A percentile compares a stretch with the other conserved stretches of the same genome.
Conservation (phyloP, 2,888 invertebrate species). For the Caenorhabditis sp. region DNA sequence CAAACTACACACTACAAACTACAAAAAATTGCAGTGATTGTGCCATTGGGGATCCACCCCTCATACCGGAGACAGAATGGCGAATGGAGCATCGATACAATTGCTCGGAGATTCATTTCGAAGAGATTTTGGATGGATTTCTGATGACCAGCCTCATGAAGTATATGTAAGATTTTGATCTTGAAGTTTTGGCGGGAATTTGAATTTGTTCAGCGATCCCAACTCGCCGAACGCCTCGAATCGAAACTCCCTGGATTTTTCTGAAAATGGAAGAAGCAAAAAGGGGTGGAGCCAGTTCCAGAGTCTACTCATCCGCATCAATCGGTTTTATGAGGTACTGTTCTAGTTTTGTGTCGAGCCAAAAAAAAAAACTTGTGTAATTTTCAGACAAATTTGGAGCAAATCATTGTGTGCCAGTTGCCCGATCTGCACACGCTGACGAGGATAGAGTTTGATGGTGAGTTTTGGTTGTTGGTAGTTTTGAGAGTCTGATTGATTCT, state of each 20-base stretch:
- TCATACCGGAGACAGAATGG: constrained; percentile 16
- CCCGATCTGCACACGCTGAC: constrained; percentile 21
- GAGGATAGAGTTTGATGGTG: constrained; percentile 25
- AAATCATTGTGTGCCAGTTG: constrained; percentile 14
- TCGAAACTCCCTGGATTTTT: constrained; percentile 15
- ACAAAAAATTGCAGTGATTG: constrained; percentile 24
- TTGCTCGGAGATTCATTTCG: constrained; percentile 3
- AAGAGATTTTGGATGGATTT: constrained; percentile 25
- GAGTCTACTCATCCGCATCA: constrained; percentile 12
- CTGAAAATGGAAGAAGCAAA: constrained; percentile 29
- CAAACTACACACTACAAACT: background rate
- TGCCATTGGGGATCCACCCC: constrained; percentile 11
- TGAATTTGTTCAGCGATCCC: constrained; percentile 17
- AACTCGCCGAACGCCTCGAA: background rate
- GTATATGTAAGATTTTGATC: constrained; percentile 1
- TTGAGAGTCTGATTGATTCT: too few relatives aligned
- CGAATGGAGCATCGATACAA: constrained; percentile 6
- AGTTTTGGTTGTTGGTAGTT: background rate
- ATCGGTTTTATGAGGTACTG: constrained; percentile 21
- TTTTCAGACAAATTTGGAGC: constrained; percentile 21
- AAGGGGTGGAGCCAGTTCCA: constrained; percentile 18
- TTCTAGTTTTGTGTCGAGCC: background rate
- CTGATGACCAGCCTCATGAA: constrained; percentile 14
- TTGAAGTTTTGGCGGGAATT: background rate
- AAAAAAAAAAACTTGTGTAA: background rate